Conservation (phyloP, 2,113 vertebrate species). For the Dolichallabes microphthalmus region DNA sequence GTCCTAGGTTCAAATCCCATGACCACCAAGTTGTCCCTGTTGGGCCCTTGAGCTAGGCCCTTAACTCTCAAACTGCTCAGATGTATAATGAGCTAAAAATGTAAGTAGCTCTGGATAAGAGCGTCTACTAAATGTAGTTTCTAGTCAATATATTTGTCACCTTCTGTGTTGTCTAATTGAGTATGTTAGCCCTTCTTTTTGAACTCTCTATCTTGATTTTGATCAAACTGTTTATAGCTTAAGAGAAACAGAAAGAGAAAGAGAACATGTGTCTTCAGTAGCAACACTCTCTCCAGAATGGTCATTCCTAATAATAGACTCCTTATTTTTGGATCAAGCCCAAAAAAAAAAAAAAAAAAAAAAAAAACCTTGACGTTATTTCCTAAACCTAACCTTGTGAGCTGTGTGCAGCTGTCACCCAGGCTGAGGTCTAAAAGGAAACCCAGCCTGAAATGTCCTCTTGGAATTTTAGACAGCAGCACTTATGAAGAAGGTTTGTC, state of each 20-base stretch:
- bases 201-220: neutral
- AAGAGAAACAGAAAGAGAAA: constrained; percentile 7
- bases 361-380: constrained; percentile 48
- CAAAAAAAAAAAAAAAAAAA: neutral
- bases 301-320: constrained; percentile 55
- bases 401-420: constrained; percentile 44
- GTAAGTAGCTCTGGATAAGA: too few species aligned
- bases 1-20: too few species aligned
- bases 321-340: constrained; percentile 50
- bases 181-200: constrained; percentile 22
- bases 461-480: constrained; percentile 5
- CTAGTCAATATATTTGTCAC: neutral
- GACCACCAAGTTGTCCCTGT: too few species aligned
- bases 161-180: neutral
- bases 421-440: constrained; percentile 25
- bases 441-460: neutral
- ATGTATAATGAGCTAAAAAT: too few species aligned
- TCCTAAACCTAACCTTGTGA: constrained; percentile 14
- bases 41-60: too few species aligned
- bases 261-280: constrained; percentile 41
- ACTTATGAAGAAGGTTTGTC: neutral
- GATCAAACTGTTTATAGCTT: constrained; percentile 27
- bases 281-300: constrained; percentile 37
- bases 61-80: too few species aligned
- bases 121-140: too few species aligned